Evolutionary conservation across 2,113 vertebrate species (phyloP).

Genomic region (Microcebus ravelobensis): DNA sequence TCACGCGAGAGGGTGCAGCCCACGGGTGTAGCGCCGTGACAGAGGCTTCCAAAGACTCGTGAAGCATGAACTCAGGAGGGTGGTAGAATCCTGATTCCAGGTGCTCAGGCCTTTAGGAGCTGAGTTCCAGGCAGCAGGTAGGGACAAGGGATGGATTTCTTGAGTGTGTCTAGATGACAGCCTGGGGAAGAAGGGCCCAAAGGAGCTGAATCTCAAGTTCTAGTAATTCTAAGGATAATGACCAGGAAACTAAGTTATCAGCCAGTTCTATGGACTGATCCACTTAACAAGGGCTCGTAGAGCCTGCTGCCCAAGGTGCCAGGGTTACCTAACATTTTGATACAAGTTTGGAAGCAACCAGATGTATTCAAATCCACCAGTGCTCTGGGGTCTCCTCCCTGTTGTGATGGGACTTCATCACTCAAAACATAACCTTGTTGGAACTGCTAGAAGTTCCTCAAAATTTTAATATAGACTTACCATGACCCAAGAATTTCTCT

Average conservation of each 20-base stretch:
- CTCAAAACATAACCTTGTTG: neutral
- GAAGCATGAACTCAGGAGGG: neutral
- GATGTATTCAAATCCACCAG: neutral
- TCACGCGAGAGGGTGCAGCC: neutral
- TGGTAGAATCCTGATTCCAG: neutral
- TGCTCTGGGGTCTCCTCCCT: neutral
- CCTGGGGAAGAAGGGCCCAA: neutral
- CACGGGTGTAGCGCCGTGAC: accelerated
- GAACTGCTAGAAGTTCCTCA: neutral
- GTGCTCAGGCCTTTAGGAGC: neutral
- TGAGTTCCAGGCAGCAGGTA: neutral
- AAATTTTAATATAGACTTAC: neutral
- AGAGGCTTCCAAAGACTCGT: neutral
- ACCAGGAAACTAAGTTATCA: neutral
- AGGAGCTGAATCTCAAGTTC: neutral
- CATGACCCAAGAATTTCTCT: neutral
- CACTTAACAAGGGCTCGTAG: neutral
- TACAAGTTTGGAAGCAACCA: neutral
- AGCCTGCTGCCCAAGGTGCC: neutral
- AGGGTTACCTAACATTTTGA: neutral
- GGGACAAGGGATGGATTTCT: neutral
- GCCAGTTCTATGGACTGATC: neutral
- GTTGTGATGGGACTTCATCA: neutral
- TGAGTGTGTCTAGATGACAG: neutral
- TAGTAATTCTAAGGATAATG: neutral